phyloP scores from a whole-genome alignment of 2,888 invertebrate genomes.

The Andrena praecox region DNA sequence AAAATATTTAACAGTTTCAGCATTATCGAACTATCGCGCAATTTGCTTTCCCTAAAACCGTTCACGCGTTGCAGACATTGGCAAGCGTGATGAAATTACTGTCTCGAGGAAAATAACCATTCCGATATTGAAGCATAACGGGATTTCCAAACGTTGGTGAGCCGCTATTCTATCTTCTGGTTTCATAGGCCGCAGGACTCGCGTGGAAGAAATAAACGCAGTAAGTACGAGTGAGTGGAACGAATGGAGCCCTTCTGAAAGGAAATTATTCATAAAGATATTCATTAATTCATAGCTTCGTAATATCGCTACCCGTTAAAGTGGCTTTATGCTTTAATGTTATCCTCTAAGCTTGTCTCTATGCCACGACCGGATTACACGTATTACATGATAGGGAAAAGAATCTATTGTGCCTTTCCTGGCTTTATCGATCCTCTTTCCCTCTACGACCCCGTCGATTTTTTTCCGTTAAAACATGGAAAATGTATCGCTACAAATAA shows the following conservation, averaged over 20 bases:
- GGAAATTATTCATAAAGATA: not conserved
- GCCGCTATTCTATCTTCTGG: not conserved
- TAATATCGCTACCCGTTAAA: slow-evolving; percentile 22
- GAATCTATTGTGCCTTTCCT: not conserved
- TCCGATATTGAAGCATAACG: too few species aligned
- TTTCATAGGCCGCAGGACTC: not conserved
- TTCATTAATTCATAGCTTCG: slow-evolving; percentile 23
- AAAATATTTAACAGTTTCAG: not conserved
- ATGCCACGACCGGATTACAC: not conserved
- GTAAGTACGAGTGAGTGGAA: not conserved
- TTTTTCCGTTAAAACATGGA: not conserved
- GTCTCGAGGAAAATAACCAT: too few species aligned
- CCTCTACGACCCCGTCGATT: not conserved
- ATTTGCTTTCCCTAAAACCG: not conserved
- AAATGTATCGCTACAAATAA: not conserved
- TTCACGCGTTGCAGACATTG: not conserved
- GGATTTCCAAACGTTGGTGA: not conserved
- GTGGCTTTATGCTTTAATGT: slow-evolving; percentile 20
- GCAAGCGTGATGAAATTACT: too few species aligned
- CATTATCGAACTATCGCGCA: not conserved
- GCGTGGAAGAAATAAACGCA: not conserved
- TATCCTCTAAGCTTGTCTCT: not conserved
- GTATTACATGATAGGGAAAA: not conserved
- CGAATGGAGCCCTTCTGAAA: not conserved
- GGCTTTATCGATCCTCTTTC: not conserved